A percentile compares a stretch with the other conserved stretches of the same genome.
phyloP scores from a whole-genome alignment of 2,888 invertebrate genomes.

The Lepidocyrtoides sp. region DNA sequence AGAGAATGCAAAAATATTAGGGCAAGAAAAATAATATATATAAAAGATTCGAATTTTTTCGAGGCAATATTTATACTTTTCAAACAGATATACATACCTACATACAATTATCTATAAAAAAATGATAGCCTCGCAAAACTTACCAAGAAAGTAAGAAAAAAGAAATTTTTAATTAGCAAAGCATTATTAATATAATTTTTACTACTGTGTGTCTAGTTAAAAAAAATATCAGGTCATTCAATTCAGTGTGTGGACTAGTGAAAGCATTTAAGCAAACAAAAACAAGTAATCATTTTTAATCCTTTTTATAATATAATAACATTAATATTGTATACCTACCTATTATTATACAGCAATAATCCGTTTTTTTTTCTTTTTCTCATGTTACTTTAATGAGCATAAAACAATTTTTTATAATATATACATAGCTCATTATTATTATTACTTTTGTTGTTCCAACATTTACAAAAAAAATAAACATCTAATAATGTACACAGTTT shows the following conservation, averaged over 20 bases:
- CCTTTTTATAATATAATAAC: constrained; percentile 38
- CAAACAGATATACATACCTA: constrained; percentile 22
- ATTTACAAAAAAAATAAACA: not conserved
- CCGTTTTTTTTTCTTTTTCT: constrained; percentile 14
- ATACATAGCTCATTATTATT: not conserved
- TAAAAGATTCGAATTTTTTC: constrained; percentile 59
- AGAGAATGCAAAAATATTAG: constrained; percentile 65
- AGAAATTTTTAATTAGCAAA: constrained; percentile 50
- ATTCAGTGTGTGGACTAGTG: constrained; percentile 38
- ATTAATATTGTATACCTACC: no score
- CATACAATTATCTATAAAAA: constrained; percentile 12
- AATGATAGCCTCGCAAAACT: constrained; percentile 5
- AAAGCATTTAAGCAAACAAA: constrained; percentile 21
- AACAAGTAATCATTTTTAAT: constrained; percentile 46
- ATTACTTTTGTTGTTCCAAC: not conserved
- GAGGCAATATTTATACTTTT: constrained; percentile 63
- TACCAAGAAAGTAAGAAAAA: not conserved
- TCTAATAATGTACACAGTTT: no score
- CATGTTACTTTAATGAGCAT: not conserved
- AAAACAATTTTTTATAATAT: not conserved
- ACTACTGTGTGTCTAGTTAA: not conserved
- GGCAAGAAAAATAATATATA: constrained; percentile 47
- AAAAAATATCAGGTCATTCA: constrained; percentile 40
- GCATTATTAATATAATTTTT: constrained; percentile 55
- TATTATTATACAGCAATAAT: constrained; percentile 45